These are phyloP conservation scores for Synodontis membranacea DNA, from an alignment of 2,113 vertebrate species.

Conservation along the genomic window DNA sequence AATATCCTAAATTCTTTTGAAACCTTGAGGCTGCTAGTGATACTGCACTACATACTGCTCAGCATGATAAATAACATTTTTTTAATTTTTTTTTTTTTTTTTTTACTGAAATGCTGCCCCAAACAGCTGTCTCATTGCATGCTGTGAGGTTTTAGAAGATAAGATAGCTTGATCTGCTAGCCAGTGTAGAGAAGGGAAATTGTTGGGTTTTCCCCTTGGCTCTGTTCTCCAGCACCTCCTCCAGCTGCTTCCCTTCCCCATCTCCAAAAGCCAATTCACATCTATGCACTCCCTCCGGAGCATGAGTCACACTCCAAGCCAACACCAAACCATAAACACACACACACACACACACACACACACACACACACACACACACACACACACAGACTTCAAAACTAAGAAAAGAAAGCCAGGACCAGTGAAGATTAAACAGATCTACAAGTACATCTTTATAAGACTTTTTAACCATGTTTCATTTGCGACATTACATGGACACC, in stretches of 20 bases:
- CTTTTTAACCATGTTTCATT: background rate
- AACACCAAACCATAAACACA: constrained; percentile 41
- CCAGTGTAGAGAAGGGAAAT: constrained; percentile 33
- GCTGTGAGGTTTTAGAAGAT: background rate
- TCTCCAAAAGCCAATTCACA: constrained; percentile 43
- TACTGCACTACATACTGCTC: background rate
- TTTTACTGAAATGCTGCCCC: background rate
- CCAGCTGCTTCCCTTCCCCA: constrained; percentile 40
- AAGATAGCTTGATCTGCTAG: constrained; percentile 4
- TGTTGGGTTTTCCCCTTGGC: constrained; percentile 53
- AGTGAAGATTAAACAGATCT: background rate
- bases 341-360: constrained; percentile 8
- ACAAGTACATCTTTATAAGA: background rate
- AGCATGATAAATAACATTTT: background rate
- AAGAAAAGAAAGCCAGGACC: background rate
- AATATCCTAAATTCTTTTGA: constrained; percentile 5
- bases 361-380: constrained; percentile 5
- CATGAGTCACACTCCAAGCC: constrained; percentile 44
- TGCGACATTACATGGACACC: background rate
- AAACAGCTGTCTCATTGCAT: background rate
- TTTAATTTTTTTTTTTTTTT: background rate
- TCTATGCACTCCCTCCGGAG: constrained; percentile 45
- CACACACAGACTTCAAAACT: constrained; percentile 1
- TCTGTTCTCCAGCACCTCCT: constrained; percentile 34
- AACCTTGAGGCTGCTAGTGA: background rate